phyloP scores from a whole-genome alignment of 2,113 vertebrate genomes.

The Ursus arctos region DNA sequence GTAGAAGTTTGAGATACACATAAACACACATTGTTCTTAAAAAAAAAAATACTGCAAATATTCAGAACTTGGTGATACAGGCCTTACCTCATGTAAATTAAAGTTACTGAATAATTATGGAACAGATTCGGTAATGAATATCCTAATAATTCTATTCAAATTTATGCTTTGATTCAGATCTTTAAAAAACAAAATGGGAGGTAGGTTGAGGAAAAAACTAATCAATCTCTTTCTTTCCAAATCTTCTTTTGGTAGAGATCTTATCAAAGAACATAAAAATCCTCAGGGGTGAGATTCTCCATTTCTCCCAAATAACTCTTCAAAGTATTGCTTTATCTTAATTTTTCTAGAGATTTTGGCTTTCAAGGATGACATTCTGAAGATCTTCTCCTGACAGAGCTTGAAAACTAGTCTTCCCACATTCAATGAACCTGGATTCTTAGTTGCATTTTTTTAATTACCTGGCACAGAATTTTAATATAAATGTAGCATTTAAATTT shows the following conservation, averaged over 20 bases:
- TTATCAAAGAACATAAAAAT: not conserved
- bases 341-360: not conserved
- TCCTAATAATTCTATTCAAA: not conserved
- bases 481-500: not conserved
- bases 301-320: not conserved
- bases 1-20: not conserved
- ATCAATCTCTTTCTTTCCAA: not conserved
- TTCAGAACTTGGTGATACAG: not conserved
- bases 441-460: slow-evolving; percentile 6
- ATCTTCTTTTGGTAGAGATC: not conserved
- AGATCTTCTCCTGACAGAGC: not conserved
- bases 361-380: not conserved
- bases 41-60: not conserved
- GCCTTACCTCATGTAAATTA: not conserved
- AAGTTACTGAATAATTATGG: not conserved
- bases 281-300: not conserved
- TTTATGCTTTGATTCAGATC: not conserved
- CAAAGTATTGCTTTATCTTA: not conserved
- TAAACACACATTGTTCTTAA: not conserved
- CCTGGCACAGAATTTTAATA: not conserved
- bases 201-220: not conserved
- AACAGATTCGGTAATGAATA: not conserved
- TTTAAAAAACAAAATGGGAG: not conserved
- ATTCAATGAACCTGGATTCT: not conserved
- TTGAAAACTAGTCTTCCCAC: not conserved